These are phyloP conservation scores for Pavo muticus DNA, from an alignment of 2,113 vertebrate genomes.

Conservation along the genomic window DNA sequence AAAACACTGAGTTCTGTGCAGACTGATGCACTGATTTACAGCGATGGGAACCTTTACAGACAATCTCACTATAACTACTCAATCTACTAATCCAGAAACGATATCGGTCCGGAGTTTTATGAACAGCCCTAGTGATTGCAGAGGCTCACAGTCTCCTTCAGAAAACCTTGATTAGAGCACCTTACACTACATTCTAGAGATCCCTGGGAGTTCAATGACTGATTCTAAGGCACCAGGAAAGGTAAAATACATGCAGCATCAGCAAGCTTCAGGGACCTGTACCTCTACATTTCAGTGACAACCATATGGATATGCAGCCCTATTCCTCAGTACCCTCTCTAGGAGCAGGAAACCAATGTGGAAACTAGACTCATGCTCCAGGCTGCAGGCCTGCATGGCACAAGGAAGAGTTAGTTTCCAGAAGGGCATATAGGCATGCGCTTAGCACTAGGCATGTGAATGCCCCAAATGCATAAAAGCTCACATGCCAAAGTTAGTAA, in stretches of 20 bases:
- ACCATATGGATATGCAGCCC: neutral
- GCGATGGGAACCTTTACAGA: neutral
- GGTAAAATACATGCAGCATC: fast-evolving
- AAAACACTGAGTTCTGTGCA: neutral
- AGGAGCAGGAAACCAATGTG: neutral
- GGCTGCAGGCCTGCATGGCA: neutral
- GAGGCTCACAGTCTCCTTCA: neutral
- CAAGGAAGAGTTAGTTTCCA: neutral
- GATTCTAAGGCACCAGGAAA: neutral
- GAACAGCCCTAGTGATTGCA: neutral
- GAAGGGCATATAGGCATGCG: neutral
- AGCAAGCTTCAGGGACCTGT: neutral
- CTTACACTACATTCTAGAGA: neutral
- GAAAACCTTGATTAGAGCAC: neutral
- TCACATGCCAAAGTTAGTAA: constrained; percentile 57
- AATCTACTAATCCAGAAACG: neutral
- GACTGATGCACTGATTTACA: neutral
- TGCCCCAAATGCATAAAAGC: neutral
- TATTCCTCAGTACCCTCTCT: neutral
- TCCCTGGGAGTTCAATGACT: neutral
- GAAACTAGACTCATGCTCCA: neutral
- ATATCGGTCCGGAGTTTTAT: neutral
- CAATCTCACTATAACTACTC: neutral
- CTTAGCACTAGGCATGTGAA: constrained; percentile 4
- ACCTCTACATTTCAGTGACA: neutral